Evolutionary conservation across 2,888 invertebrate genomes (phyloP).

Genomic region (Eubasilissa splendida): DNA sequence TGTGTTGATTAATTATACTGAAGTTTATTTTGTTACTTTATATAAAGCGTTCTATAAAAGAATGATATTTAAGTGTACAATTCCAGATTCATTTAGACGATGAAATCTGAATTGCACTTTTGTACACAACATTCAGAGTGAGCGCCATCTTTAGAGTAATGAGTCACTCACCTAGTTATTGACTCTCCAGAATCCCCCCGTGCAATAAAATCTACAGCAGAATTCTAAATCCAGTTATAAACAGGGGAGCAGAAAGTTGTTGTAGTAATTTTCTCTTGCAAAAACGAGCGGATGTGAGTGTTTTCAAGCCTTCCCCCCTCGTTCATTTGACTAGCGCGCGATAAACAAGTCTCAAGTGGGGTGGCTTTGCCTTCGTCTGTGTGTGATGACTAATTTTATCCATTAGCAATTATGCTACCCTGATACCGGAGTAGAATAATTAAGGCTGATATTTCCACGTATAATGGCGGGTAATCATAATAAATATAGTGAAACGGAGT

Average conservation of each 20-base stretch:
- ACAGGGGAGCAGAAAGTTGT: constrained; percentile 36
- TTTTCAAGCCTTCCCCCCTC: constrained; percentile 32
- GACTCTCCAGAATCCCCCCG: no score
- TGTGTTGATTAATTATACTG: no score
- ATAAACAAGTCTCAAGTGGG: constrained; percentile 46
- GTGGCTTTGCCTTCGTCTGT: constrained; percentile 34
- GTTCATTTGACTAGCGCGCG: constrained; percentile 41
- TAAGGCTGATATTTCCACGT: constrained; percentile 41
- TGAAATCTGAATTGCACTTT: neutral
- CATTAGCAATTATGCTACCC: constrained; percentile 48
- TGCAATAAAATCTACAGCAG: no score
- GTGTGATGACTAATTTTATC: constrained; percentile 47
- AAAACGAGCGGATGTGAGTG: constrained; percentile 30
- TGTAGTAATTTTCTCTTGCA: constrained; percentile 24
- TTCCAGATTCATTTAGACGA: neutral
- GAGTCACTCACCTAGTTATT: no score
- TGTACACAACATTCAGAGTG: neutral
- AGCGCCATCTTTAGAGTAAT: no score
- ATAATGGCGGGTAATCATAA: constrained; percentile 42
- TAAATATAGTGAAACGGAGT: constrained; percentile 33
- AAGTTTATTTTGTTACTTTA: no score
- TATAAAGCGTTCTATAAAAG: no score
- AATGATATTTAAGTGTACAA: neutral
- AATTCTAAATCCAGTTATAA: constrained; percentile 35
- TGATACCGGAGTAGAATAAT: constrained; percentile 42